Evolutionary conservation across 2,113 vertebrate genomes (phyloP).

Genomic region (Aix galericulata): DNA sequence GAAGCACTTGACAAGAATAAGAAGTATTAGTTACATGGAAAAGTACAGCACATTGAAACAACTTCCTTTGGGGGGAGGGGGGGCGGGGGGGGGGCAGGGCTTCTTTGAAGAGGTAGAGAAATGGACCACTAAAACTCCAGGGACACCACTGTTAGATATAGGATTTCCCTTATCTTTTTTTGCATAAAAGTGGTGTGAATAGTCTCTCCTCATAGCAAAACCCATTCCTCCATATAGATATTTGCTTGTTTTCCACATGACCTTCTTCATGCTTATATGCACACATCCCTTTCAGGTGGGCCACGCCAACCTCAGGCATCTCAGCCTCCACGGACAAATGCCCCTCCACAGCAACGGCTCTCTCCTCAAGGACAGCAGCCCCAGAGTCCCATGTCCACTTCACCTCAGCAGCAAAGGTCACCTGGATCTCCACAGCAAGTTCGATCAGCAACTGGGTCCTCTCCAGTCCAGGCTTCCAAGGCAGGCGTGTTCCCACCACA

Average conservation of each 20-base stretch:
- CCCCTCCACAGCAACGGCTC: conserved; percentile 78
- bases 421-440: conserved; percentile 92
- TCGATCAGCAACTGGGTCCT: conserved; percentile 83
- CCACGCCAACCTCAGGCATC: conserved; percentile 80
- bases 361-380: conserved; percentile 84
- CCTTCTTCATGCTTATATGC: not conserved
- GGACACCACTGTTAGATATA: not conserved
- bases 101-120: not conserved
- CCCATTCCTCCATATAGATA: not conserved
- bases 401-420: conserved; percentile 88
- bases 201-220: not conserved
- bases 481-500: conserved; percentile 79
- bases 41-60: not conserved
- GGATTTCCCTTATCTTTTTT: not conserved
- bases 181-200: not conserved
- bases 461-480: conserved; percentile 90
- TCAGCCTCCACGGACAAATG: conserved; percentile 66
- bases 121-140: not conserved
- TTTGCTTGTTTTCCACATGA: not conserved
- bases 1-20: not conserved
- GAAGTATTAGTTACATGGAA: not conserved
- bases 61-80: not conserved
- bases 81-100: not conserved
- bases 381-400: conserved; percentile 78
- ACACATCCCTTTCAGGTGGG: conserved; percentile 75